Evolutionary conservation across 2,797 vertebrate species (phyloP), one percentile per base, ranked within the genome.

Genomic region (Rachycentron canadum): DNA sequence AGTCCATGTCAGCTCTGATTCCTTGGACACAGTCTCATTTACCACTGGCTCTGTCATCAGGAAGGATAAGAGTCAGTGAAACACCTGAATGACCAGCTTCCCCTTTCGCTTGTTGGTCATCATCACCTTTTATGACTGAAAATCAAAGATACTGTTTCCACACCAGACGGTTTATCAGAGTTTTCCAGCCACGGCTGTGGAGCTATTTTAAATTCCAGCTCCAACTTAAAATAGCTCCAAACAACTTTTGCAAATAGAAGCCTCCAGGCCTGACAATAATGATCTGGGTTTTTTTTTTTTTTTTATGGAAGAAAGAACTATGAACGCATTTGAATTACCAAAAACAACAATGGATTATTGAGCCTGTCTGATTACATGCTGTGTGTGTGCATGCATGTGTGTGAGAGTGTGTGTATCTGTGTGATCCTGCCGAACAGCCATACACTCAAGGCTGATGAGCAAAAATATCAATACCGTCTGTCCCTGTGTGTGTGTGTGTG

Each of bases 401-500:
- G 5, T 0, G 21, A 53, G 53, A 30, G 36, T 58, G 66, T 66
- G 82, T 76, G 82, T 76, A 40, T 79, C 49, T 64, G 73, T 78
- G 80, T 55, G 72, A 26, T 72, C 64, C 83, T 55, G 59, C 73
- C 63, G 67, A 82, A 84, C 71, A 81, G 60, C 68, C 78, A 67
- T 59, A 83, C 81, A 84, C 83, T 84, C 69, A 28, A 32, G 65
- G 68, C 76, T 81, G 87, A 85, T 85, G 90, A 84, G 86, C 67
- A 79, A 87, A 89, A 90, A 93, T 89, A 90, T 91, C 91, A 89
- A 92, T 91, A 90, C 76, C 49, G 79, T 87, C 83, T 91, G 83
- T 89, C 77, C 69, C 70, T 50, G 0, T 74, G 30, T 78, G 70
- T 73, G 40, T 79, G 76, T 72, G 79, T 68, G 47, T 62, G 78